Conservation (phyloP, 2,113 vertebrate species). For the Numenius arquata region DNA sequence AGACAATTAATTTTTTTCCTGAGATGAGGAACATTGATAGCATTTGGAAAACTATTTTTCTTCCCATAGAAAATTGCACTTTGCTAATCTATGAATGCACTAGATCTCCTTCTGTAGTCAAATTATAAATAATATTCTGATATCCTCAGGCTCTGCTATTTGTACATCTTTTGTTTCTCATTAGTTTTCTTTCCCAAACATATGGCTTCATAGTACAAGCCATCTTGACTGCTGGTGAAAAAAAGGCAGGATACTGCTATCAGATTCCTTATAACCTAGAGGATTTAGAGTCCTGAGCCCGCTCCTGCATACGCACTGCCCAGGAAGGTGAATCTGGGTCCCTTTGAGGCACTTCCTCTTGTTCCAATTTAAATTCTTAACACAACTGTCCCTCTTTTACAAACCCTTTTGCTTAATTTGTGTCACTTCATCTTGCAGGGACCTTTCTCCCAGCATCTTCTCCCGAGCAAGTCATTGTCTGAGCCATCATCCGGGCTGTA, state of each 20-base stretch:
- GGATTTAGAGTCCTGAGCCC: background rate
- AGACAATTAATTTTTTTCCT: background rate
- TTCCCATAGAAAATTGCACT: background rate
- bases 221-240: background rate
- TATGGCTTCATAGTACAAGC: background rate
- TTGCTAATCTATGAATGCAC: background rate
- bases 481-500: background rate
- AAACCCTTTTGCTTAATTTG: background rate
- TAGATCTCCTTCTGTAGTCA: background rate
- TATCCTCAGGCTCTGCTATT: background rate
- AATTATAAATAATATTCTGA: background rate
- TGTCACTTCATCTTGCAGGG: background rate
- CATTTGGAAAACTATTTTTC: constrained; percentile 2
- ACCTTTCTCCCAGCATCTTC: background rate
- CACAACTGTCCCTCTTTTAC: background rate
- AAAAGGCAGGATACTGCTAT: background rate
- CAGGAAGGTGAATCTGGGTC: background rate
- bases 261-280: background rate
- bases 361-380: background rate
- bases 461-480: background rate
- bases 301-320: background rate
- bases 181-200: background rate
- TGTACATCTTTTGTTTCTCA: background rate
- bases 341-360: background rate
- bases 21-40: background rate